Percentiles rank a stretch among this genome's conserved stretches.
phyloP scores from a whole-genome alignment of 2,888 invertebrate species.

The Copidosoma aretas region DNA sequence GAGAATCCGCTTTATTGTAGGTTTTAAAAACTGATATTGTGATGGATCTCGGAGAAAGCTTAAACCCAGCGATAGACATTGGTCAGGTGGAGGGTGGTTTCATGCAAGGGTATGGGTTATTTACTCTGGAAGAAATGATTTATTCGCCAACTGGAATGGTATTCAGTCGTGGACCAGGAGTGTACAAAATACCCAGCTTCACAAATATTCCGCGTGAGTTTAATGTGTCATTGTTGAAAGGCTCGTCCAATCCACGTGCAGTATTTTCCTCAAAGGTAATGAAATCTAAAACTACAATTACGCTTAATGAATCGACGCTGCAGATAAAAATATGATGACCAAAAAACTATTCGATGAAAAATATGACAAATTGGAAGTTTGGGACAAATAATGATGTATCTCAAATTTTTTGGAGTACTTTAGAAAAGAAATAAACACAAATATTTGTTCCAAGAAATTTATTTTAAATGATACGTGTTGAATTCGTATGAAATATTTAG shows the following conservation, averaged over 20 bases:
- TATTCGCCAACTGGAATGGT: constrained; percentile 81
- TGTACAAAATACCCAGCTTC: constrained; percentile 90
- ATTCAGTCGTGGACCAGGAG: constrained; percentile 85
- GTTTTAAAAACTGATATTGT: constrained; percentile 87
- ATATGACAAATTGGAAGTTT: no score
- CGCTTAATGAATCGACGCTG: no score
- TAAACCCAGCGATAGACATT: constrained; percentile 93
- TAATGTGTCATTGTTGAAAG: constrained; percentile 86
- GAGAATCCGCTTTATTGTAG: constrained; percentile 51
- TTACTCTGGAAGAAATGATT: constrained; percentile 84
- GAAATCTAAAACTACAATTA: no score
- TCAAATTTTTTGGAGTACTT: no score
- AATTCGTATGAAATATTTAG: no score
- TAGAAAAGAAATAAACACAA: no score
- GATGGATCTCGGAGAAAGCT: constrained; percentile 91
- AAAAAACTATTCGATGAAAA: no score
- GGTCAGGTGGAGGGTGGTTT: constrained; percentile 95
- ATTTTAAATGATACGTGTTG: no score
- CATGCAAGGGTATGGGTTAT: constrained; percentile 89
- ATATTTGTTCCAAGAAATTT: no score
- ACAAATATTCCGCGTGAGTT: constrained; percentile 88
- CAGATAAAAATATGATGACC: no score
- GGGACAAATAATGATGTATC: no score
- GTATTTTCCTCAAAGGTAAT: constrained; percentile 88
- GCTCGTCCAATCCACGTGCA: constrained; percentile 83